These are phyloP conservation scores for Regulus satrapa DNA, from an alignment of 2,113 vertebrate species.

Conservation along the genomic window DNA sequence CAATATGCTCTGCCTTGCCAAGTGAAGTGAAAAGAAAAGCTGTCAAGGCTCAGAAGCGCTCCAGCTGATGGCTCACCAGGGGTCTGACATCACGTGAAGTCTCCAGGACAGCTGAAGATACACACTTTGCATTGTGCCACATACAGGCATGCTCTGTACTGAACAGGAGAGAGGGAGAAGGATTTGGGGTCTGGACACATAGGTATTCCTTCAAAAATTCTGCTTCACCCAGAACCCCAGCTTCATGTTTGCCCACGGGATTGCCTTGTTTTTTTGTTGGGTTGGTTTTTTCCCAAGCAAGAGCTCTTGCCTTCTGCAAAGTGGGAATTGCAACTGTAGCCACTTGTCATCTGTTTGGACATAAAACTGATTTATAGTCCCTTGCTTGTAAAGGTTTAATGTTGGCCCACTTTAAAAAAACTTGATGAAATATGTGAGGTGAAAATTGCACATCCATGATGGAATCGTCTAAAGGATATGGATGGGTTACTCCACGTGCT, in stretches of 20 bases:
- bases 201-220: background rate
- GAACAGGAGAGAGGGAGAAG: background rate
- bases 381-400: background rate
- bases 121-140: background rate
- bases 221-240: background rate
- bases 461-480: background rate
- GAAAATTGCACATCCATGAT: background rate
- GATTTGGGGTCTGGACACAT: background rate
- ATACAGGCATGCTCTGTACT: accelerated
- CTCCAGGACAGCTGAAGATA: background rate
- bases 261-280: too few relatives aligned
- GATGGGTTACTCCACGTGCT: background rate
- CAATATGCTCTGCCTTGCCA: background rate
- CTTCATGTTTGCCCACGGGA: too few relatives aligned
- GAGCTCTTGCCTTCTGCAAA: background rate
- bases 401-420: background rate
- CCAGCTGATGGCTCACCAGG: background rate
- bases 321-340: background rate
- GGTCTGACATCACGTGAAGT: background rate
- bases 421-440: background rate
- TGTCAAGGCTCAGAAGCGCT: background rate
- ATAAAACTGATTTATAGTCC: background rate
- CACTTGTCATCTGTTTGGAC: background rate
- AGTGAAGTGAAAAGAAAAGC: background rate
- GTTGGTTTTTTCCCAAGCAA: background rate